Conservation (phyloP, 2,113 vertebrate genomes). For the Pan paniscus region DNA sequence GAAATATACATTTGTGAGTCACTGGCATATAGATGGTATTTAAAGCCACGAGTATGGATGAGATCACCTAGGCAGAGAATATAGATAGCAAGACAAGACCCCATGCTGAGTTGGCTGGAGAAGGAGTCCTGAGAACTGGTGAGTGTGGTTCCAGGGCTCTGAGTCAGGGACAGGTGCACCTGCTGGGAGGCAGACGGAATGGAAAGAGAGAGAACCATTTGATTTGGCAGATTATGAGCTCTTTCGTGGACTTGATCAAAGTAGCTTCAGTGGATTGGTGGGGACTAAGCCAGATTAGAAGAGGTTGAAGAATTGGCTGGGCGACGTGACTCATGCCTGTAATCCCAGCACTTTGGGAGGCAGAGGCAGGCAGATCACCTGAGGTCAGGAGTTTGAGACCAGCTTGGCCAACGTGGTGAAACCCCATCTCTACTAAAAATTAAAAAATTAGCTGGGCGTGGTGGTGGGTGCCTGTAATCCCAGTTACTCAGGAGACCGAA, state of each 20-base stretch:
- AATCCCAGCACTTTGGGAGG: not conserved
- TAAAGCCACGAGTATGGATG: slow-evolving; percentile 71
- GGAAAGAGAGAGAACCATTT: not conserved
- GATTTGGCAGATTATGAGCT: not conserved
- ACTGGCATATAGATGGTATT: slow-evolving; percentile 75
- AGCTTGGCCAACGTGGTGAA: not conserved
- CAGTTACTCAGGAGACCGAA: not conserved
- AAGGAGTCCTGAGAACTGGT: not conserved
- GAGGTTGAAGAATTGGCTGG: not conserved
- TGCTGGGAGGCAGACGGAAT: not conserved
- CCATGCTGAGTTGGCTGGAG: slow-evolving; percentile 12
- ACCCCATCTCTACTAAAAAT: not conserved
- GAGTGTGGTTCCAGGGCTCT: not conserved
- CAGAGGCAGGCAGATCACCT: not conserved
- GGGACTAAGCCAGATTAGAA: not conserved
- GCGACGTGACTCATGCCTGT: not conserved
- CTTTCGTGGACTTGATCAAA: not conserved
- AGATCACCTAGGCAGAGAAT: slow-evolving; percentile 72
- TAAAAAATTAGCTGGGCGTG: not conserved
- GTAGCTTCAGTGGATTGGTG: not conserved
- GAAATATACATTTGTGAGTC: slow-evolving; percentile 79
- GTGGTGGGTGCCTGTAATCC: not conserved
- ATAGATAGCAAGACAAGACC: slow-evolving; percentile 60
- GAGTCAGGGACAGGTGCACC: not conserved
- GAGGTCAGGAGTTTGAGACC: not conserved